These are phyloP conservation scores for Sebastes reedi DNA, from an alignment of 2,797 vertebrate genomes.

Conservation along the genomic window DNA sequence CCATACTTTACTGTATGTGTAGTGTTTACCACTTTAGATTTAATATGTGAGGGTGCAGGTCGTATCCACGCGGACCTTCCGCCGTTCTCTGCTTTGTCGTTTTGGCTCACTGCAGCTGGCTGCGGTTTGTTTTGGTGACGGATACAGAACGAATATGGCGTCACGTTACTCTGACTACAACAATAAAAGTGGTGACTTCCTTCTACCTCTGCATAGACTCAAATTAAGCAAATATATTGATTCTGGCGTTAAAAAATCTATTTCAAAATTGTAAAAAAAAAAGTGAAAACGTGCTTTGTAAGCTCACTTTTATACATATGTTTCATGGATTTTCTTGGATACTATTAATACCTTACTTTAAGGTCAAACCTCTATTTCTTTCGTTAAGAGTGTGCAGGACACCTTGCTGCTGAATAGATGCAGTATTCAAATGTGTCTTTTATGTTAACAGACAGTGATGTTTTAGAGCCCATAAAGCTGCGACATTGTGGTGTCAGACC, in stretches of 20 bases:
- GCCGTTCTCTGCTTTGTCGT: too few species aligned
- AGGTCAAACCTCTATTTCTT: not conserved
- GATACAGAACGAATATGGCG: too few species aligned
- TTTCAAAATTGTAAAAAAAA: too few species aligned
- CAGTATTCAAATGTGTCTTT: not conserved
- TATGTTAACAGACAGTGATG: not conserved
- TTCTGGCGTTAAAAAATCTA: too few species aligned
- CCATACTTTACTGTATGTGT: too few species aligned
- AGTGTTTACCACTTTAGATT: too few species aligned
- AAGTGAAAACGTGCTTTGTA: not conserved
- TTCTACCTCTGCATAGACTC: accelerated
- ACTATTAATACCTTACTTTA: not conserved
- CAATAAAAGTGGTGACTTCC: too few species aligned
- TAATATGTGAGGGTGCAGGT: too few species aligned
- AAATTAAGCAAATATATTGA: too few species aligned
- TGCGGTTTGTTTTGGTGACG: too few species aligned
- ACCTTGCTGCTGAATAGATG: not conserved
- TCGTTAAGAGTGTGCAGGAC: not conserved
- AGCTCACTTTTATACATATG: not conserved
- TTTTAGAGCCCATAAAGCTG: conserved; percentile 15
- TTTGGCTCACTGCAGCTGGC: accelerated
- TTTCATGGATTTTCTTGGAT: not conserved
- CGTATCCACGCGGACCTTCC: too few species aligned
- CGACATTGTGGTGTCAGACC: not conserved
- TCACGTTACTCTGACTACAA: too few species aligned